Conservation (phyloP, 1,140 invertebrate species). For the Chlorops oryzae region DNA sequence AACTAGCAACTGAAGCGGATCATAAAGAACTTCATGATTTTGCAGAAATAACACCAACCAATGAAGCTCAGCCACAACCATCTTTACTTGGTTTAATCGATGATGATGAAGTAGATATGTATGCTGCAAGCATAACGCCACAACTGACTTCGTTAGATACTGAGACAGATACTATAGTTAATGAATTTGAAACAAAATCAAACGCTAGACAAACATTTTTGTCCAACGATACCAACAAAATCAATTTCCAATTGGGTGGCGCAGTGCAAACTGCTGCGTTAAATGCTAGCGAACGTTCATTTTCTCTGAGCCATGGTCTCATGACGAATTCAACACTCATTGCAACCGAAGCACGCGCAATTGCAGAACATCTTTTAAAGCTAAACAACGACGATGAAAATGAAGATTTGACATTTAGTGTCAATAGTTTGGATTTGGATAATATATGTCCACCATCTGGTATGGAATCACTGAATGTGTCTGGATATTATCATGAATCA, state of each 20-base stretch:
- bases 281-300: neutral
- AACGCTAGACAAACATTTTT: neutral
- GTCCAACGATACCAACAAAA: neutral
- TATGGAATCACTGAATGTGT: slow-evolving; percentile 51
- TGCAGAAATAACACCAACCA: slow-evolving; percentile 30
- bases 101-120: slow-evolving; percentile 1
- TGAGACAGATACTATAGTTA: slow-evolving; percentile 23
- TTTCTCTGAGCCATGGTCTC: slow-evolving; percentile 24
- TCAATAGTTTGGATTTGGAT: slow-evolving; percentile 63
- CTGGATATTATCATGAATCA: slow-evolving; percentile 28
- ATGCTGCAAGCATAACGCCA: too few relatives aligned
- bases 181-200: neutral
- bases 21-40: slow-evolving; percentile 24
- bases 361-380: slow-evolving; percentile 61
- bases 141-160: slow-evolving; percentile 30
- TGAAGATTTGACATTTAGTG: slow-evolving; percentile 55
- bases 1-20: slow-evolving; percentile 22
- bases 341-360: slow-evolving; percentile 64
- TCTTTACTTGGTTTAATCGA: slow-evolving; percentile 14
- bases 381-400: slow-evolving; percentile 11
- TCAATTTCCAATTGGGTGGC: slow-evolving; percentile 40
- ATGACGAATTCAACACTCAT: slow-evolving; percentile 65
- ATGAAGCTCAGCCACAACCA: slow-evolving; percentile 19
- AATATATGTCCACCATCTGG: slow-evolving; percentile 72
- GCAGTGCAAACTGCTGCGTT: slow-evolving; percentile 33